Evolutionary conservation across 2,797 vertebrate genomes (phyloP).

Genomic region (Crenichthys baileyi): DNA sequence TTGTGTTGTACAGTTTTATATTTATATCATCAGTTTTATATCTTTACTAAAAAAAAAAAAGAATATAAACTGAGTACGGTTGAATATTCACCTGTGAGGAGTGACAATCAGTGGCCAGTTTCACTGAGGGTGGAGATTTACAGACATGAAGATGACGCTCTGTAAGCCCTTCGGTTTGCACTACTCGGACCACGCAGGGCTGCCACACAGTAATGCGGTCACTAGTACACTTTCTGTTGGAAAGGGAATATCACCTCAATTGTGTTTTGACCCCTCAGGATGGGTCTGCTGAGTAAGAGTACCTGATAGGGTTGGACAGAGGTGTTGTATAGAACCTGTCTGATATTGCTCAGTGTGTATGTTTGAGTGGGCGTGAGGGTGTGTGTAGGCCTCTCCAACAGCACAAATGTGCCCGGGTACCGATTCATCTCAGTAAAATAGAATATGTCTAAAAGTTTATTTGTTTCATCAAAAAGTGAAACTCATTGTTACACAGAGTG

Average conservation of each 20-base stretch:
- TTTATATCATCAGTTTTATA: conserved; percentile 62
- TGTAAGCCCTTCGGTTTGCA: conserved; percentile 71
- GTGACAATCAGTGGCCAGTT: conserved; percentile 68
- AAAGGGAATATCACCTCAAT: conserved; percentile 54
- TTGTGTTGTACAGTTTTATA: conserved; percentile 64
- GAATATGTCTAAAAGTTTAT: not conserved
- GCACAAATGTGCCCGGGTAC: conserved; percentile 30
- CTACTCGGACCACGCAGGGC: conserved; percentile 68
- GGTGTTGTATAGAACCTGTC: conserved; percentile 74
- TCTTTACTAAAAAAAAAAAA: conserved; percentile 59
- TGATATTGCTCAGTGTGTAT: conserved; percentile 70
- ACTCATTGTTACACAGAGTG: too few relatives aligned
- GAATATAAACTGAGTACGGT: conserved; percentile 65
- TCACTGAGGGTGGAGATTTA: conserved; percentile 65
- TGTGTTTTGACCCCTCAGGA: conserved; percentile 66
- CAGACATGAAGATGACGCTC: conserved; percentile 64
- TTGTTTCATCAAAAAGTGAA: not conserved
- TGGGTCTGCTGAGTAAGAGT: conserved; percentile 73
- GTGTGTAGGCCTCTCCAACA: conserved; percentile 51
- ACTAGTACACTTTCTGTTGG: conserved; percentile 69
- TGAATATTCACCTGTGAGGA: conserved; percentile 57
- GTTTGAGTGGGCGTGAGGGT: conserved; percentile 42
- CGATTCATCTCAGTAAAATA: not conserved
- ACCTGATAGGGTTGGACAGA: conserved; percentile 76
- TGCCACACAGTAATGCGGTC: conserved; percentile 77